Base-by-base conservation (phyloP, 1,140 invertebrate species). In the Rhagoletis pomonella region DNA sequence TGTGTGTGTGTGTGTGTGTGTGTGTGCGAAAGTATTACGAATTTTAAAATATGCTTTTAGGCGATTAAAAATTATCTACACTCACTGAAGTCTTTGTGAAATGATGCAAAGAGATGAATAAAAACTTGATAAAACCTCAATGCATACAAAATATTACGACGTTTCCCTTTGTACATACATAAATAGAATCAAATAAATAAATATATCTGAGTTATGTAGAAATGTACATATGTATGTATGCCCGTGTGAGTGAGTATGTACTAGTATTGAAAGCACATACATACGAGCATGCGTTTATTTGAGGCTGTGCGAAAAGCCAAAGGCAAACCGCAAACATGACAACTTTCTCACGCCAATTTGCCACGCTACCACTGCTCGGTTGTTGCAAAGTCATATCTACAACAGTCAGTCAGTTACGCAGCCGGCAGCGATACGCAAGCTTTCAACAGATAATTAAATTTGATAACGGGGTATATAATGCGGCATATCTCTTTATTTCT, bases 281-380 rank as follows among this genome's bases (percentile, higher is more conserved):
- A 14, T 44, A 42, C 17, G 1, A 17, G 42, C 39, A 3, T 4
- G 14, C 42, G 42, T 4, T 73, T 73, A 44, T 73, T 47, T 73
- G 12, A 17, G 14, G 67, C 67, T 73, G 67, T 9, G 42, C 44
- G 73, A 5, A 67, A 81, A 50, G 73, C 73, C 73, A 81, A 55
- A 50, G 73, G n/a, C 73, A 81, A 81, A 81, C 73, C 73, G 47
- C 73, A 81, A 81, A 81, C 73, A 81, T 81, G 73, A 81, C 73
- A 81, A 81, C 47, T 81, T 81, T 81, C 19, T 29, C 19, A 81
- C 47, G 73, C 73, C 17, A 55, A 47, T 47, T 73, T 17, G 5
- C 5, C 67, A 47, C 67, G 6, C 47, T 4, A 7, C 2, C 44
- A 50, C n/a, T 5, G 39, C 6, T 55, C 73, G 3, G 73, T 17